phyloP scores from a whole-genome alignment of 2,888 invertebrate species.

The Diadromus collaris region DNA sequence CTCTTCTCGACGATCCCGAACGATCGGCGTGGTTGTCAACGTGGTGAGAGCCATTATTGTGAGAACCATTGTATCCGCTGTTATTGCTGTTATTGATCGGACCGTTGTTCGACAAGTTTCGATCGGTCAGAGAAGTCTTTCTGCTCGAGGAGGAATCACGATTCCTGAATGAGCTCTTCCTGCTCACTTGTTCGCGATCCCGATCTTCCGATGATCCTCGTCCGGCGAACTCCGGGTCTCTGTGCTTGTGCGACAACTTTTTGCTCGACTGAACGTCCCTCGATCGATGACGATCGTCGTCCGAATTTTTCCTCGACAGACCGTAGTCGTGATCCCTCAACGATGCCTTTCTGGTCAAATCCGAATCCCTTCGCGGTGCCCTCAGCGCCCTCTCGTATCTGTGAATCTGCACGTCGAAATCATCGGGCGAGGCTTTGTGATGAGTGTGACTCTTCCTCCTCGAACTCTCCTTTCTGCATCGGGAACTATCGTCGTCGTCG shows the following conservation, averaged over 20 bases:
- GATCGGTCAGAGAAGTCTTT: conserved; percentile 55
- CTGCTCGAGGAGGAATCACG: conserved; percentile 59
- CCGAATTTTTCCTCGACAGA: conserved; percentile 65
- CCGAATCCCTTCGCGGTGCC: conserved; percentile 65
- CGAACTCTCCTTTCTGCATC: conserved; percentile 66
- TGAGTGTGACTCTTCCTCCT: conserved; percentile 35
- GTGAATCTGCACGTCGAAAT: conserved; percentile 71
- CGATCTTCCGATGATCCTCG: conserved; percentile 63
- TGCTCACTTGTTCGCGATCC: conserved; percentile 54
- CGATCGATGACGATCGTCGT: conserved; percentile 61
- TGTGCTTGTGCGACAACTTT: conserved; percentile 42
- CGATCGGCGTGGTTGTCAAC: conserved; percentile 39
- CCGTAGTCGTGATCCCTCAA: conserved; percentile 63
- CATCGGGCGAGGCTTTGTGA: conserved; percentile 62
- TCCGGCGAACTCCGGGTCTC: conserved; percentile 56
- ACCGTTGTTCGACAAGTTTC: conserved; percentile 31
- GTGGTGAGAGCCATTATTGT: too few species aligned
- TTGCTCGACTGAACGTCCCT: conserved; percentile 46
- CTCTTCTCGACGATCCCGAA: conserved; percentile 36
- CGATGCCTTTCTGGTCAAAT: conserved; percentile 63
- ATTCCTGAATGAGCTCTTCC: conserved; percentile 46
- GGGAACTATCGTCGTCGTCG: conserved; percentile 63
- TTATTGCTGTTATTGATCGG: conserved; percentile 16
- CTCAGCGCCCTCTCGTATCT: conserved; percentile 68
- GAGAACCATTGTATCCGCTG: conserved; percentile 29